Base-by-base conservation (phyloP, 1,140 invertebrate genomes). In the Leptinotarsa lineolata region DNA sequence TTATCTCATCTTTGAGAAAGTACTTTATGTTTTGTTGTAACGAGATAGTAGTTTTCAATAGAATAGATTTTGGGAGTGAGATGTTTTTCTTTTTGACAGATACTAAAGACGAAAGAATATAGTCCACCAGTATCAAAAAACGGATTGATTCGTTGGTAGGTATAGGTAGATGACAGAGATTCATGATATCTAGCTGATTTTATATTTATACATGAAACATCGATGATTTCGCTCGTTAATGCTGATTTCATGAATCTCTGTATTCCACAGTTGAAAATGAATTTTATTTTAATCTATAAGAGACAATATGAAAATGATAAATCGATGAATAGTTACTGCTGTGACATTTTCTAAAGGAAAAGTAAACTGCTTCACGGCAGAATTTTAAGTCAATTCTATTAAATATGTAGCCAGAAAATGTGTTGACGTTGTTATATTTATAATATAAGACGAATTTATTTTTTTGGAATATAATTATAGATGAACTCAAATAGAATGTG, bases 61-160 rank as follows among this genome's bases (percentile, higher is more conserved):
- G 72, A 45, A 21, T 69, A 77, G 72, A 76, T 76, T 76, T 76
- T 84, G 83, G 83, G 83, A 84, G 83, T 81, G 74, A 83, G 78
- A 85, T 85, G 84, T 85, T 88, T 87, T 88, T 86, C 87, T 84
- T 86, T 84, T 87, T 85, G 79, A 81, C 88, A 89, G 88, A 89
- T 88, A 88, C 88, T 80, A 87, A 87, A 83, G 88, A 89, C 80
- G 88, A 89, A 84, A 86, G 86, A 82, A 88, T 89, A 82, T 89
- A 86, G 68, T 69, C 68, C 20, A 69, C 68, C 15, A 69, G 68
- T 21, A 15, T 45, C 39, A 54, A 22, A 30, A 15, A 54, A 54
- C 6, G 48, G 48, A 54, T 54, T 54, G 48, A 54, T 18, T 22
- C 22, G n/a, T 64, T 63, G 70, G 70, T 71, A 71, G 70, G 70